These are phyloP conservation scores for Eristalinus sepulchralis DNA, from an alignment of 2,888 invertebrate genomes.

Conservation along the genomic window DNA sequence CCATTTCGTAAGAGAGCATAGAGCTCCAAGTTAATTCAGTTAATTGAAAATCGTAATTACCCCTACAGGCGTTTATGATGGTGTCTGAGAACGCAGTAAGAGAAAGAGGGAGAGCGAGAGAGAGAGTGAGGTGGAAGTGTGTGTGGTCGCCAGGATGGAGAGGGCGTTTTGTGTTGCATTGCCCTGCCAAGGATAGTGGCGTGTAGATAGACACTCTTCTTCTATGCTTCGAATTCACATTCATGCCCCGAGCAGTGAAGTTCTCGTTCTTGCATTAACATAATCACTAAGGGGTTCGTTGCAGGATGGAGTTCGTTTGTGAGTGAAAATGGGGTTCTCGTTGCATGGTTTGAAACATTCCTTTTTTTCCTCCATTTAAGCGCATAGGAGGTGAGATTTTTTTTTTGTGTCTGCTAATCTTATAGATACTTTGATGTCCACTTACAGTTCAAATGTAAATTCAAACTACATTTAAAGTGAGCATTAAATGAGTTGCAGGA, in stretches of 20 bases:
- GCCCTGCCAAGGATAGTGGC: conserved; percentile 15
- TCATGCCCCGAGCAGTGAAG: conserved; percentile 8
- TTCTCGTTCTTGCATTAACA: conserved; percentile 41
- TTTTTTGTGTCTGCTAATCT: too few species aligned
- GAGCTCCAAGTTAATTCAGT: conserved; percentile 76
- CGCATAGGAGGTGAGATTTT: neutral
- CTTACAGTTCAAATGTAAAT: neutral
- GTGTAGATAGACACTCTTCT: neutral
- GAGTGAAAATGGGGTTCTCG: neutral
- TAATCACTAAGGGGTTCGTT: conserved; percentile 28
- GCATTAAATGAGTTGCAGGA: neutral
- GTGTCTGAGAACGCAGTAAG: neutral
- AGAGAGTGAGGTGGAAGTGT: neutral
- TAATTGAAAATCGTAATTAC: conserved; percentile 80
- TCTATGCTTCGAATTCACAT: conserved; percentile 11
- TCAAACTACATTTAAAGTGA: neutral
- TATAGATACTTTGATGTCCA: conserved; percentile 29
- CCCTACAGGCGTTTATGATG: conserved; percentile 73
- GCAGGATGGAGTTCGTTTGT: neutral
- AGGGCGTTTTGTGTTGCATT: conserved; percentile 19
- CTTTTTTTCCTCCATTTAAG: neutral
- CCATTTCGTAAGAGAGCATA: conserved; percentile 28
- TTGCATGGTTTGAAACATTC: neutral
- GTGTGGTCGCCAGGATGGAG: neutral
- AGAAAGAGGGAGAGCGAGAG: neutral